phyloP scores from a whole-genome alignment of 2,113 vertebrate genomes.

The Anolis sagrei region DNA sequence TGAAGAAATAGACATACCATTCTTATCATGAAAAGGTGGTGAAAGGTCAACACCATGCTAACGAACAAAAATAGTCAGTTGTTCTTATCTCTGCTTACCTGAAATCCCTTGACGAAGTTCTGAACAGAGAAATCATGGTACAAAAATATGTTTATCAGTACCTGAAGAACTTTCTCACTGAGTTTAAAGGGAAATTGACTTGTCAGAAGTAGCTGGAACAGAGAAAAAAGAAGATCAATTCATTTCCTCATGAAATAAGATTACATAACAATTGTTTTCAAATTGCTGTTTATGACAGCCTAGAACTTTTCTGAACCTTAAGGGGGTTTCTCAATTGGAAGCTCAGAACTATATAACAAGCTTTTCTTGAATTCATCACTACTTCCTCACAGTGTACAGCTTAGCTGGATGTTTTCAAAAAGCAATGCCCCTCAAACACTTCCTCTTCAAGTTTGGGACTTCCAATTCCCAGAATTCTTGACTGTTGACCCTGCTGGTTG shows the following conservation, averaged over 20 bases:
- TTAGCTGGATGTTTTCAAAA: background rate
- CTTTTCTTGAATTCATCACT: background rate
- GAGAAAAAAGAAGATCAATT: constrained; percentile 40
- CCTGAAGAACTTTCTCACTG: constrained; percentile 88
- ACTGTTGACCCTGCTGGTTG: no score
- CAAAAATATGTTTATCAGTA: constrained; percentile 93
- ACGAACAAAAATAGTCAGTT: background rate
- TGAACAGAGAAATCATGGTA: constrained; percentile 97
- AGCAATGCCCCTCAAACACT: background rate
- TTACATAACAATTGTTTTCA: background rate
- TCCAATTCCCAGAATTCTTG: no score
- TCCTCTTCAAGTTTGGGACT: no score
- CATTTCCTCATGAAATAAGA: constrained; percentile 16
- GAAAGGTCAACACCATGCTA: constrained; percentile 18
- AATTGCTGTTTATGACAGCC: background rate
- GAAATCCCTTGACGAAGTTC: constrained; percentile 95
- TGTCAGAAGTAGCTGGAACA: constrained; percentile 88
- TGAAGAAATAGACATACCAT: background rate
- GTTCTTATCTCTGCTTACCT: constrained; percentile 78
- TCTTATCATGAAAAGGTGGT: background rate
- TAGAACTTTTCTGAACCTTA: background rate
- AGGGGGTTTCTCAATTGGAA: background rate
- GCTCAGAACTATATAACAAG: background rate
- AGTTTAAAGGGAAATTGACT: constrained; percentile 89
- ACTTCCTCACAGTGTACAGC: background rate